Conservation (phyloP, 2,797 vertebrate genomes). For the Neosilurus hyrtlii region DNA sequence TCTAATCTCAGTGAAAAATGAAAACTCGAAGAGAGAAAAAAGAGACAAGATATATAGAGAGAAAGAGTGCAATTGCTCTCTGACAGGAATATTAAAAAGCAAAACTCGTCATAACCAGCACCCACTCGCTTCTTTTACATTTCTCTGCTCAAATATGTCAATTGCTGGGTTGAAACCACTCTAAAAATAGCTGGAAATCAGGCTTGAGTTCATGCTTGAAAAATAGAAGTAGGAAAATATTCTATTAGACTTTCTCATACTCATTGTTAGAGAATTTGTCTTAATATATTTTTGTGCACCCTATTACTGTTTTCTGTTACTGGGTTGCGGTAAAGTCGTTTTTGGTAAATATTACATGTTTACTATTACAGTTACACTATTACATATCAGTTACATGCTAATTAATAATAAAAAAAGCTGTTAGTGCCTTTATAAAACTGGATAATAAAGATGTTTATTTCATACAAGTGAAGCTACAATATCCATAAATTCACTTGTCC, state of each 20-base stretch:
- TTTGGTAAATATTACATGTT: background rate
- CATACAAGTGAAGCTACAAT: background rate
- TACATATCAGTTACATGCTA: too few species aligned
- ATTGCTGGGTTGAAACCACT: background rate
- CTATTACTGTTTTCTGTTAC: background rate
- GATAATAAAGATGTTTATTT: background rate
- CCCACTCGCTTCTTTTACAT: conserved; percentile 9
- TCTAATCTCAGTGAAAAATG: conserved; percentile 14
- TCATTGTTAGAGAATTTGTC: background rate
- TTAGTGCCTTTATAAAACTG: conserved; percentile 1
- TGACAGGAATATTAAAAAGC: background rate
- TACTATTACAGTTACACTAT: background rate
- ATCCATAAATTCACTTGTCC: background rate
- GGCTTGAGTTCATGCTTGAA: background rate
- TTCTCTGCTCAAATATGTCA: background rate
- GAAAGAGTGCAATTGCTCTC: background rate
- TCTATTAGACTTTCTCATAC: background rate
- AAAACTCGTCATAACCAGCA: background rate
- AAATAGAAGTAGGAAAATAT: background rate
- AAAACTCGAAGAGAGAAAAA: background rate
- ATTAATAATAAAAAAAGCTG: too few species aligned
- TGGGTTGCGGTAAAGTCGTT: background rate
- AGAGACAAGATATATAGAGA: background rate
- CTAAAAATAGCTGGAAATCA: conserved; percentile 2
- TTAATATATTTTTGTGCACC: background rate